Evolutionary conservation across 2,888 invertebrate genomes (phyloP).

Genomic region (Xestobium rufovillosum): DNA sequence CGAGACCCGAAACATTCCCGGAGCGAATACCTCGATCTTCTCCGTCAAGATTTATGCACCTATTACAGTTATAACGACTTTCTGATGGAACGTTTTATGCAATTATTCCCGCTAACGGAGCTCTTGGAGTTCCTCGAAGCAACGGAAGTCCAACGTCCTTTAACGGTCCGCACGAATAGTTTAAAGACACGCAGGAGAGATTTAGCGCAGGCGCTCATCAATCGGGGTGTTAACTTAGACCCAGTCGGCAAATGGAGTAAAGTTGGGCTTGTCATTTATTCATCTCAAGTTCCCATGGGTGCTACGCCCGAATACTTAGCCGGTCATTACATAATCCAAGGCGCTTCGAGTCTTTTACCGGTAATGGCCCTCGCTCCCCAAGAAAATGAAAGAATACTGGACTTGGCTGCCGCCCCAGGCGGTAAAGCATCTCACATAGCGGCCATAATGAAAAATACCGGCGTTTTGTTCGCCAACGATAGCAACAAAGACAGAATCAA

Average conservation of each 20-base stretch:
- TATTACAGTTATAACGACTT: conserved; percentile 98
- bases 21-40: conserved; percentile 71
- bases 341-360: conserved; percentile 93
- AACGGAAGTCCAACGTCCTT: conserved; percentile 88
- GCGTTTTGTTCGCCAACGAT: conserved; percentile 93
- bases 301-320: conserved; percentile 99
- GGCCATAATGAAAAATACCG: conserved; percentile 97
- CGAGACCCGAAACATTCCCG: conserved; percentile 64
- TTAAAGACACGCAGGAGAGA: conserved; percentile 88
- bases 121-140: conserved; percentile 93
- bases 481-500: conserved; percentile 81
- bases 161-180: conserved; percentile 93
- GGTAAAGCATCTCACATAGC: conserved; percentile 98
- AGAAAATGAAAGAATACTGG: conserved; percentile 88
- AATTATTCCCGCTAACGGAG: conserved; percentile 79
- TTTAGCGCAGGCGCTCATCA: conserved; percentile 89
- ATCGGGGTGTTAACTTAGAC: conserved; percentile 95
- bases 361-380: conserved; percentile 98
- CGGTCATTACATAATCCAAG: conserved; percentile 95
- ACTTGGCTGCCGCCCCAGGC: conserved; percentile 98
- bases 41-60: conserved; percentile 78
- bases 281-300: conserved; percentile 91
- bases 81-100: conserved; percentile 85
- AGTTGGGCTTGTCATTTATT: conserved; percentile 93
- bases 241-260: conserved; percentile 99